phyloP scores from a whole-genome alignment of 2,797 vertebrate species.

The Danionella dracula region DNA sequence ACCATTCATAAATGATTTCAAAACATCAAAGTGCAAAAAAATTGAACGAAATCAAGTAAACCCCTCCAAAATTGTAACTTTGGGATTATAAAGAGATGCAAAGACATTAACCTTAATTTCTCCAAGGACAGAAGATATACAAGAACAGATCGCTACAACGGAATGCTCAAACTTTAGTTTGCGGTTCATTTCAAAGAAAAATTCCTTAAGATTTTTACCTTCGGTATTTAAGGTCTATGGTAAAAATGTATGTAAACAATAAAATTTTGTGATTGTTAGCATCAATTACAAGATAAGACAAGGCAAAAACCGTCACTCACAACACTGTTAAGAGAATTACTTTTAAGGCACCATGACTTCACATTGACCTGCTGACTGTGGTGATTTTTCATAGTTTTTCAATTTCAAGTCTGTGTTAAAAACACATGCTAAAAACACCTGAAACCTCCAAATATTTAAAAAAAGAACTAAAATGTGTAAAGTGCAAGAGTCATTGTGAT shows the following conservation, averaged over 20 bases:
- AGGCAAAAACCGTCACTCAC: no score
- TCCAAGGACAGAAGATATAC: no score
- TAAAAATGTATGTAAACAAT: no score
- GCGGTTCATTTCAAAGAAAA: no score
- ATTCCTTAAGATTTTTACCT: no score
- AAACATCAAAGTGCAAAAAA: conserved; percentile 13
- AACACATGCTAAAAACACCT: background rate
- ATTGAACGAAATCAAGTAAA: background rate
- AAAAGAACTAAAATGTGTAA: conserved; percentile 26
- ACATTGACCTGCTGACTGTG: background rate
- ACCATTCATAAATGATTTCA: background rate
- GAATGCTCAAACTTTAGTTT: no score
- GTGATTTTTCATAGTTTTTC: no score
- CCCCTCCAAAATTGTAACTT: background rate
- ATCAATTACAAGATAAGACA: no score
- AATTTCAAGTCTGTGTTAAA: background rate
- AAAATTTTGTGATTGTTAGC: no score
- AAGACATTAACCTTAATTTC: background rate
- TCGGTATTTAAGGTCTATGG: no score
- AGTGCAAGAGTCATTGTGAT: conserved; percentile 28
- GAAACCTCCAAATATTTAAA: background rate
- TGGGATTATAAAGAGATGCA: background rate
- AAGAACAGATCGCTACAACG: no score
- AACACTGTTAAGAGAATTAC: background rate
- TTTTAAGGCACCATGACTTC: background rate